These are phyloP conservation scores for Silurus lanzhouensis DNA, from an alignment of 2,797 vertebrate species.

Conservation along the genomic window DNA sequence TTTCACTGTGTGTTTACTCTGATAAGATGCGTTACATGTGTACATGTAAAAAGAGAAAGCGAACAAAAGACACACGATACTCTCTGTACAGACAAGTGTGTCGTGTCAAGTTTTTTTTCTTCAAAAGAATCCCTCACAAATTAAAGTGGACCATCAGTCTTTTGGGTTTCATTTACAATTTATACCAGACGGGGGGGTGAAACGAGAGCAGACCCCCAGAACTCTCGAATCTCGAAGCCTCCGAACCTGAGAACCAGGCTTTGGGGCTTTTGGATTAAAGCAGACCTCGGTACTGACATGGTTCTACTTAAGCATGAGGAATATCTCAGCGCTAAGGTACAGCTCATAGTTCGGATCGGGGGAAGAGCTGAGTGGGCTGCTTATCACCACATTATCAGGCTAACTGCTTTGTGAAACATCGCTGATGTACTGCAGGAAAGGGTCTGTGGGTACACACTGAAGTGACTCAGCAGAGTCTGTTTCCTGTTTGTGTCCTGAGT, in stretches of 20 bases:
- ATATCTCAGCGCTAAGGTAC: constrained; percentile 24
- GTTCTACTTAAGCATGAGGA: constrained; percentile 31
- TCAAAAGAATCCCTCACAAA: constrained; percentile 3
- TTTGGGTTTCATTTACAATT: constrained; percentile 18
- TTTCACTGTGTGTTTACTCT: constrained; percentile 26
- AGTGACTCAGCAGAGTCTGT: not conserved
- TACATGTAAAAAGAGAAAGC: not conserved
- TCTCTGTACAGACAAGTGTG: constrained; percentile 23
- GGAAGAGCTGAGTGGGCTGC: not conserved
- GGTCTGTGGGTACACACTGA: not conserved
- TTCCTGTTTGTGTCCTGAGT: constrained; percentile 8
- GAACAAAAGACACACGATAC: constrained; percentile 15
- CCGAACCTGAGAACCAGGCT: not conserved
- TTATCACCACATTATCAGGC: not conserved
- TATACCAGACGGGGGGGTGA: constrained; percentile 16
- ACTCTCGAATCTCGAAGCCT: constrained; percentile 1
- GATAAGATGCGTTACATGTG: constrained; percentile 31
- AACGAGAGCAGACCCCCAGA: constrained; percentile 15
- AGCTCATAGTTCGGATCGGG: not conserved
- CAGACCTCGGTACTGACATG: constrained; percentile 22
- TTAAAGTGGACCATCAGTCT: constrained; percentile 33
- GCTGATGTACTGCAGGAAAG: not conserved
- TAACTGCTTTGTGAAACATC: not conserved
- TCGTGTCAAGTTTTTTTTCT: not conserved
- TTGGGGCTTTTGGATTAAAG: constrained; percentile 2